A percentile compares a stretch with the other conserved stretches of the same genome.
These are phyloP conservation scores for Rhorus exstirpatorius DNA, from an alignment of 2,888 invertebrate genomes.

Conservation along the genomic window DNA sequence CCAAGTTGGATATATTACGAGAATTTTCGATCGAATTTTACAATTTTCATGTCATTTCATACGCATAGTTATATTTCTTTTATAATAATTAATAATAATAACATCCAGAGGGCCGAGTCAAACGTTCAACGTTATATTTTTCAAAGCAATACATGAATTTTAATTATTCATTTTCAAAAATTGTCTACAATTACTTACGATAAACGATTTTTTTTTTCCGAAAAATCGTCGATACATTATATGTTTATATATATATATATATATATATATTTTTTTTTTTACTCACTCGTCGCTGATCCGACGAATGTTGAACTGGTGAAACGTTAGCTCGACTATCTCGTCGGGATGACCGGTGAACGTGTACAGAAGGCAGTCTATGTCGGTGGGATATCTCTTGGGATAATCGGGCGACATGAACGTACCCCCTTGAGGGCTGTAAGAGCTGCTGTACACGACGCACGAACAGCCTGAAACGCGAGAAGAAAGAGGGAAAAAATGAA, in stretches of 20 bases:
- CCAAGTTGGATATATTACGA: too few relatives aligned
- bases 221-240: not conserved
- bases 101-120: too few relatives aligned
- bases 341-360: constrained; percentile 93
- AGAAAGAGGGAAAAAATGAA: constrained; percentile 26
- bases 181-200: too few relatives aligned
- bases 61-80: too few relatives aligned
- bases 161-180: too few relatives aligned
- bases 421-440: constrained; percentile 92
- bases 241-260: not conserved
- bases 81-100: too few relatives aligned
- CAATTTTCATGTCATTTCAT: too few relatives aligned
- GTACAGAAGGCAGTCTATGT: constrained; percentile 93
- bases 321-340: constrained; percentile 93
- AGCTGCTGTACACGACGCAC: constrained; percentile 93
- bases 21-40: too few relatives aligned
- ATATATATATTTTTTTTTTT: constrained; percentile 44
- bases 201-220: not conserved
- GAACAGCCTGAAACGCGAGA: constrained; percentile 91
- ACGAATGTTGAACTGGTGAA: constrained; percentile 92
- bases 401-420: constrained; percentile 94
- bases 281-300: constrained; percentile 91
- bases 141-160: too few relatives aligned
- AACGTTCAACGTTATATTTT: too few relatives aligned
- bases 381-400: constrained; percentile 91